phyloP scores from a whole-genome alignment of 2,888 invertebrate genomes.

The Dysmachus trigonus region DNA sequence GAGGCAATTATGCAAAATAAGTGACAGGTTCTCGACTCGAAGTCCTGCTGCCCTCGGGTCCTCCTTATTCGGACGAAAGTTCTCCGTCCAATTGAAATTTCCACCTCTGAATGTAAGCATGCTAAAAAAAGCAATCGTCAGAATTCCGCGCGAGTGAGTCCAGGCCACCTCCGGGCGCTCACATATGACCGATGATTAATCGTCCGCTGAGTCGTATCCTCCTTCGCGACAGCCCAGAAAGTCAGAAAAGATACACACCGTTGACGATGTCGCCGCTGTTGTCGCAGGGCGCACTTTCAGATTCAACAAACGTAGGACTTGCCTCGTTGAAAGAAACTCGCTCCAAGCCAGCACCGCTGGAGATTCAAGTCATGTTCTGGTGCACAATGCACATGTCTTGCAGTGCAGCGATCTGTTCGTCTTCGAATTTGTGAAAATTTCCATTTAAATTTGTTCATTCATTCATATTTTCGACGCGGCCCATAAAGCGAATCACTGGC shows the following conservation, averaged over 20 bases:
- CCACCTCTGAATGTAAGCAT: background rate
- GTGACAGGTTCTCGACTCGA: background rate
- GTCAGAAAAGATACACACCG: background rate
- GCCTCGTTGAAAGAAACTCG: background rate
- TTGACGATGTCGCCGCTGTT: background rate
- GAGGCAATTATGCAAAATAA: background rate
- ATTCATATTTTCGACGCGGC: background rate
- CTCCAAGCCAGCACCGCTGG: background rate
- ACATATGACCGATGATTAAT: conserved; percentile 21
- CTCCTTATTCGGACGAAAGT: background rate
- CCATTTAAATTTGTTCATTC: background rate
- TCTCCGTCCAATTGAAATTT: background rate
- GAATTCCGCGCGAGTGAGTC: background rate
- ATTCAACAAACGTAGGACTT: background rate
- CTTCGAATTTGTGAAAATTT: background rate
- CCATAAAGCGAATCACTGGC: background rate
- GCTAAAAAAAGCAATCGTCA: background rate
- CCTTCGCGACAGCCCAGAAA: conserved; percentile 1
- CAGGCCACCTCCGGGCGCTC: background rate
- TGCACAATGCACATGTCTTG: conserved; percentile 2
- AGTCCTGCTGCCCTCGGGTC: background rate
- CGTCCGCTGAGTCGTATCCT: background rate
- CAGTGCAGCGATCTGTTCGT: background rate
- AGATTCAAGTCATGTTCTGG: conserved; percentile 10
- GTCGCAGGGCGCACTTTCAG: background rate